Conservation (phyloP, 1,140 invertebrate genomes). For the Kradibia gibbosae region DNA sequence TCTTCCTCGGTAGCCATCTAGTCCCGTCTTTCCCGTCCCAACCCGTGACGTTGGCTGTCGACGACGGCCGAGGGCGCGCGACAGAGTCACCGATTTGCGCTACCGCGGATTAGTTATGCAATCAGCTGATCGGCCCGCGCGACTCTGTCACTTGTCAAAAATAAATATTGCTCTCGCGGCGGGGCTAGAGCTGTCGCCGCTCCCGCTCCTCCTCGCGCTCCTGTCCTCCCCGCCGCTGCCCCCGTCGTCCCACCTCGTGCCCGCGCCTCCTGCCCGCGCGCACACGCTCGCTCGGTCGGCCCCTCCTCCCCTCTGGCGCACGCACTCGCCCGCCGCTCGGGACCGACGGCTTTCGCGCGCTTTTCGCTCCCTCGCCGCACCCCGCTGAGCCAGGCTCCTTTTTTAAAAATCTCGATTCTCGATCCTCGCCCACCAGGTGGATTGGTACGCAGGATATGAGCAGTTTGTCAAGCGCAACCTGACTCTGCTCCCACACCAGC, state of each 20-base stretch:
- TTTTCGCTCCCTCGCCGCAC: not conserved
- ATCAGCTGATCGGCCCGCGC: constrained; percentile 71
- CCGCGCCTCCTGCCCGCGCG: no score
- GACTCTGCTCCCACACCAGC: constrained; percentile 73
- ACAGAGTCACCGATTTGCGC: constrained; percentile 41
- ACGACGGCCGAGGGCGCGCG: not conserved
- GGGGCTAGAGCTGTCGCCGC: constrained; percentile 16
- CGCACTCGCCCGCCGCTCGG: not conserved
- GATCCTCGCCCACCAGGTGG: constrained; percentile 64
- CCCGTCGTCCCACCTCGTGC: not conserved
- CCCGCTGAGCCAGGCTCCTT: no score
- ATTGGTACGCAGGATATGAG: constrained; percentile 74
- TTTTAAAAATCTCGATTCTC: no score
- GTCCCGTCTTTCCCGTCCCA: not conserved
- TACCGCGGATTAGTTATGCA: constrained; percentile 70
- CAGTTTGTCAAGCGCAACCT: constrained; percentile 74
- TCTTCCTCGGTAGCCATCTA: not conserved
- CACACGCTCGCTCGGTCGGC: no score
- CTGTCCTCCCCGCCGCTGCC: no score
- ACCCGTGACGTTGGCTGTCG: not conserved
- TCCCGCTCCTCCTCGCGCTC: no score
- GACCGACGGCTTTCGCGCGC: constrained; percentile 37
- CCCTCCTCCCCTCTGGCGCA: no score
- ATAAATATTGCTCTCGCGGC: constrained; percentile 62
- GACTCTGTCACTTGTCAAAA: constrained; percentile 69